Conservation (phyloP, 30 jellyfish, hydroid and myxozoan genomes). For the Hydra vulgaris region DNA sequence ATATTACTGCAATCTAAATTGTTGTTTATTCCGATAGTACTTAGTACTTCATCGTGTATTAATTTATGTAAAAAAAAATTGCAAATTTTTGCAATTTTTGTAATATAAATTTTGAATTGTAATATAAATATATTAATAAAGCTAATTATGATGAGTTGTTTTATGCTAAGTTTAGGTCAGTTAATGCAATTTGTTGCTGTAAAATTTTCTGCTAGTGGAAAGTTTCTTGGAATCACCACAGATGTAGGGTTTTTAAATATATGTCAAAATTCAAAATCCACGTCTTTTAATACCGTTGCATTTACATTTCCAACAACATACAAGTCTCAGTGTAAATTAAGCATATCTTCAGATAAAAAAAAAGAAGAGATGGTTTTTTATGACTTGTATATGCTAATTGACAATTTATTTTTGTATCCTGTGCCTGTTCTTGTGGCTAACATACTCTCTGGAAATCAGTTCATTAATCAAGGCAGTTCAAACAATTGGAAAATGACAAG, state of each 20-base stretch:
- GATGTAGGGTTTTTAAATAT: slow-evolving; percentile 37
- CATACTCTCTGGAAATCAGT: slow-evolving; percentile 19
- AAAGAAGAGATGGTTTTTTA: slow-evolving; percentile 37
- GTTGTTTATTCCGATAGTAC: too few species aligned
- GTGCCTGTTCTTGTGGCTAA: slow-evolving; percentile 70
- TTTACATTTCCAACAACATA: slow-evolving; percentile 52
- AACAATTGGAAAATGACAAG: slow-evolving; percentile 53
- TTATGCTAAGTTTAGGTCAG: slow-evolving; percentile 24
- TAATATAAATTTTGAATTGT: too few species aligned
- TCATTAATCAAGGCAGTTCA: slow-evolving; percentile 43
- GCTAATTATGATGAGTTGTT: too few species aligned
- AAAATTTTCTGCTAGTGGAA: slow-evolving; percentile 57
- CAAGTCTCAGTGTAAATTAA: slow-evolving; percentile 35
- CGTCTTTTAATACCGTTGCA: slow-evolving; percentile 36
- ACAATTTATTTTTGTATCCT: slow-evolving; percentile 48
- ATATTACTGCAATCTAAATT: too few species aligned
- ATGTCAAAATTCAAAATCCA: slow-evolving; percentile 31
- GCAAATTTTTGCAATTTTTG: too few species aligned
- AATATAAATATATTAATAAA: too few species aligned
- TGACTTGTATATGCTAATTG: slow-evolving; percentile 49
- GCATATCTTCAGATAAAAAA: slow-evolving; percentile 30
- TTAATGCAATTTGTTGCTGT: slow-evolving; percentile 44
- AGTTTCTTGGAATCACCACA: slow-evolving; percentile 52
- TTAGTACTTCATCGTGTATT: too few species aligned
- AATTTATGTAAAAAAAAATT: too few species aligned